These are phyloP conservation scores for Thaumetopoea pityocampa DNA, from an alignment of 1,140 invertebrate species.

Conservation along the genomic window DNA sequence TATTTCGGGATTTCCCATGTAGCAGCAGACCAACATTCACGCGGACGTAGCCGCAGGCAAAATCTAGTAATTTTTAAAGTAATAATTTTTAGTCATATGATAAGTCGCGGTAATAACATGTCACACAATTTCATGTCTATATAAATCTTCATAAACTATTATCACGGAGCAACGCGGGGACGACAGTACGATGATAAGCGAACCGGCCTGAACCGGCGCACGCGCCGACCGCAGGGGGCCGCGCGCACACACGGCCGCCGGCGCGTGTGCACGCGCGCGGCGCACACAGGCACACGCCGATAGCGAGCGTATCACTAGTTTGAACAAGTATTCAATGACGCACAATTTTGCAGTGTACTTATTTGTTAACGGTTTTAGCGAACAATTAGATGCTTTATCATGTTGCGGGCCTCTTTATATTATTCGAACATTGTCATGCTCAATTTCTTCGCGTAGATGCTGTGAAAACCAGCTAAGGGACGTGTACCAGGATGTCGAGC, in stretches of 20 bases:
- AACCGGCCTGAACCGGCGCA: slow-evolving; percentile 48
- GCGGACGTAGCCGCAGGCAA: too few species aligned
- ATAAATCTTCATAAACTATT: slow-evolving; percentile 25
- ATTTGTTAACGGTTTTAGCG: slow-evolving; percentile 17
- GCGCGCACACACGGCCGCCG: slow-evolving; percentile 25
- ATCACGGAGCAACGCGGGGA: slow-evolving; percentile 25
- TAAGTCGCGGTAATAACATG: slow-evolving; percentile 11
- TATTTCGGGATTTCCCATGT: too few species aligned
- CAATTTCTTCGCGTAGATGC: background rate
- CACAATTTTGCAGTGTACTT: slow-evolving; percentile 36
- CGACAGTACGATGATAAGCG: slow-evolving; percentile 46
- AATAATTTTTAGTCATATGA: too few species aligned
- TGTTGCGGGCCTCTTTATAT: background rate
- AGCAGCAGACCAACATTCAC: too few species aligned
- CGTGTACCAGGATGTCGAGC: too few species aligned
- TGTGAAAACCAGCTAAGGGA: background rate
- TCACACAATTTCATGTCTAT: slow-evolving; percentile 23
- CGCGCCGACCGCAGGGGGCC: slow-evolving; percentile 59
- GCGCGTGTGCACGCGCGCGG: slow-evolving; percentile 17
- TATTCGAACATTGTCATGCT: background rate
- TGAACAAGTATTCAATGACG: slow-evolving; percentile 48
- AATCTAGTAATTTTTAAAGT: too few species aligned
- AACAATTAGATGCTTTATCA: slow-evolving; percentile 17
- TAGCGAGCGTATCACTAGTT: slow-evolving; percentile 46
- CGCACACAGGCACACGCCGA: slow-evolving; percentile 33